These are phyloP conservation scores for Kryptolebias marmoratus DNA, from an alignment of 2,113 vertebrate species.

Conservation along the genomic window DNA sequence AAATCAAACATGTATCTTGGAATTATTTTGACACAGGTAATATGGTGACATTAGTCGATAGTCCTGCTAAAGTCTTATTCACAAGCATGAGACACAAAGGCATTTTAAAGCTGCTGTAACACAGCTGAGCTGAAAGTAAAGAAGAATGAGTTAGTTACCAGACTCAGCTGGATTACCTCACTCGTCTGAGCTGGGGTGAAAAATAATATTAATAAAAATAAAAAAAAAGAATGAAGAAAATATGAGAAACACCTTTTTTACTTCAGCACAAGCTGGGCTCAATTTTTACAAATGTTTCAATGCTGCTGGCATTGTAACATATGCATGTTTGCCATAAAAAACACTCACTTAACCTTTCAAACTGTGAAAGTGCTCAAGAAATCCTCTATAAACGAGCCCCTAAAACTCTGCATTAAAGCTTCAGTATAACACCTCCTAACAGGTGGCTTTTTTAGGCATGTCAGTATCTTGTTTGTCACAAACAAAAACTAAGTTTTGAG, in stretches of 20 bases:
- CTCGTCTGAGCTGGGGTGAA: slow-evolving; percentile 19
- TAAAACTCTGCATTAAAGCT: neutral
- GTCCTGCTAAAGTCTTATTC: slow-evolving; percentile 30
- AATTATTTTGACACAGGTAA: no score
- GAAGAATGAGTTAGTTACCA: slow-evolving; percentile 49
- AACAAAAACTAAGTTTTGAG: neutral
- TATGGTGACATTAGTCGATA: slow-evolving; percentile 36
- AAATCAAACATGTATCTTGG: neutral
- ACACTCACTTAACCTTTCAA: neutral
- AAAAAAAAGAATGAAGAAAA: slow-evolving; percentile 43
- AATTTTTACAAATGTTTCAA: slow-evolving; percentile 45
- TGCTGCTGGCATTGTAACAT: slow-evolving; percentile 18
- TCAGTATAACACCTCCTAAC: slow-evolving; percentile 1
- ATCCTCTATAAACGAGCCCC: slow-evolving; percentile 11
- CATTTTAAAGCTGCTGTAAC: slow-evolving; percentile 53
- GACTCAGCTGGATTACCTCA: slow-evolving; percentile 38
- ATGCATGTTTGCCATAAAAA: slow-evolving; percentile 19
- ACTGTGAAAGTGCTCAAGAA: slow-evolving; percentile 17
- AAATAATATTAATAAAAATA: neutral
- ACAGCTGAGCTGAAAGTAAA: slow-evolving; percentile 21
- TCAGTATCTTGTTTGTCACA: neutral
- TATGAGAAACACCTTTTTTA: slow-evolving; percentile 34
- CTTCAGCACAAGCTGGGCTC: slow-evolving; percentile 2
- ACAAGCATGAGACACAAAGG: slow-evolving; percentile 67
- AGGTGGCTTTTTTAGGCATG: neutral